Base-by-base conservation (phyloP, 1,140 invertebrate species). In the Lasaia peninsularis region DNA sequence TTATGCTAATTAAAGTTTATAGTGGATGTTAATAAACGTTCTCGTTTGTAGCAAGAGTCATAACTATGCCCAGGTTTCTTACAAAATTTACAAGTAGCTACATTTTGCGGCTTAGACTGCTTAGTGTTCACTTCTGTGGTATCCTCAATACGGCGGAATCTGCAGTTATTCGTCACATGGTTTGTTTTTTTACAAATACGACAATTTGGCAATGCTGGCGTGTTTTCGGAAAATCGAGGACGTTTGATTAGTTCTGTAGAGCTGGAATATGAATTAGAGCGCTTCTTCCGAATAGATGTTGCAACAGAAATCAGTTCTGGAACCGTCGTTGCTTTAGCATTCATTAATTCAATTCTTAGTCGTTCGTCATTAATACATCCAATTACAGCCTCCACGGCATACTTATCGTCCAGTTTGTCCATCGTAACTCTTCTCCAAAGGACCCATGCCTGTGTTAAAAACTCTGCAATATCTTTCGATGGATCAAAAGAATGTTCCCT, bases 401-500 rank as follows among this genome's bases (percentile, higher is more conserved):
- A n/a, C n/a, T n/a, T n/a, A 33, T 66, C 16, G 9, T 1, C 10
- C 2, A 66, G 35, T 58, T 61, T 67, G 33, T 70, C 68, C 28
- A 58, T 64, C 9, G 64, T 67, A 11, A 67, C 21, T 14, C 68
- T 49, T 10, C 62, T 34, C 64, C 68, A 71, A 4, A 71, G 20
- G 6, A 71, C 14, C 65, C 65, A 71, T 0, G 60, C 33, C 8
- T 33, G 62, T 16, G 69, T 57, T 5, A 71, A 9, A 52, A 68
- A 65, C 35, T 68, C 35, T 2, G 33, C 33, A 2, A 34, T 34
- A 40, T 74, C 61, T 31, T 73, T 68, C 1, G 44, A 21, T 1
- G 32, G 14, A 48, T 73, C 63, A 14, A 70, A 72, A 32, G 16
- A 20, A 58, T 77, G 69, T 51, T 76, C 71, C 44, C 69, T 55